Conservation (phyloP, 2,888 invertebrate species). For the Sesamia inferens region DNA sequence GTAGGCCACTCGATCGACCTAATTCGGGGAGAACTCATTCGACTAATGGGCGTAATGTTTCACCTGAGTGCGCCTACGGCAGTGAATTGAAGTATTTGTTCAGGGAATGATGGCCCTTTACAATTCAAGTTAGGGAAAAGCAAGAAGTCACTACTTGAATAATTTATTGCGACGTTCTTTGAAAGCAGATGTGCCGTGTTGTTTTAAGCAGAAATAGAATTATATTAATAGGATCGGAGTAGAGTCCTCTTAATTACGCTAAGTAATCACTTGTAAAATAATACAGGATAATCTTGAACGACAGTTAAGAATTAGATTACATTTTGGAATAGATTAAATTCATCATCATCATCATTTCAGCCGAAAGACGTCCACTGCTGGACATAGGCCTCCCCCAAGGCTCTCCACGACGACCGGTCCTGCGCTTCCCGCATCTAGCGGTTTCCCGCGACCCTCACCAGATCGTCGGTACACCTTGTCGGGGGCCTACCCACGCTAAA, state of each 20-base stretch:
- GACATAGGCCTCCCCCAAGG: too few relatives aligned
- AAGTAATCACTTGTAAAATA: not conserved
- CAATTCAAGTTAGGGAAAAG: slow-evolving; percentile 58
- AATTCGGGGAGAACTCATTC: slow-evolving; percentile 80
- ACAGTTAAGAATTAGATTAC: not conserved
- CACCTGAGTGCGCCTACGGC: slow-evolving; percentile 78
- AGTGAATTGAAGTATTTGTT: slow-evolving; percentile 71
- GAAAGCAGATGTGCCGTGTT: slow-evolving; percentile 49
- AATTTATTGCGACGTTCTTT: slow-evolving; percentile 57
- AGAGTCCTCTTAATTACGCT: slow-evolving; percentile 3
- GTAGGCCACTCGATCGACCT: slow-evolving; percentile 80
- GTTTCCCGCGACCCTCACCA: too few relatives aligned
- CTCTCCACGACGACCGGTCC: too few relatives aligned
- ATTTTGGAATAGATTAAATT: not conserved
- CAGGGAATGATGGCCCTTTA: slow-evolving; percentile 65
- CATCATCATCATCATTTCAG: too few relatives aligned
- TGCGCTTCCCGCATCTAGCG: too few relatives aligned
- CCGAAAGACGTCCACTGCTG: too few relatives aligned
- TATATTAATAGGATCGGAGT: slow-evolving; percentile 11
- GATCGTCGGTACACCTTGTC: too few relatives aligned
- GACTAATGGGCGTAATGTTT: slow-evolving; percentile 81
- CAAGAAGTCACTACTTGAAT: slow-evolving; percentile 58
- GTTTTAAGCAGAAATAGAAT: slow-evolving; percentile 21
- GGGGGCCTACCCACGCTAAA: too few relatives aligned
- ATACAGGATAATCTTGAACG: not conserved